Evolutionary conservation across 1,140 invertebrate genomes (phyloP), one percentile per base, ranked within the genome.

Genomic region (Contarinia nasturtii): DNA sequence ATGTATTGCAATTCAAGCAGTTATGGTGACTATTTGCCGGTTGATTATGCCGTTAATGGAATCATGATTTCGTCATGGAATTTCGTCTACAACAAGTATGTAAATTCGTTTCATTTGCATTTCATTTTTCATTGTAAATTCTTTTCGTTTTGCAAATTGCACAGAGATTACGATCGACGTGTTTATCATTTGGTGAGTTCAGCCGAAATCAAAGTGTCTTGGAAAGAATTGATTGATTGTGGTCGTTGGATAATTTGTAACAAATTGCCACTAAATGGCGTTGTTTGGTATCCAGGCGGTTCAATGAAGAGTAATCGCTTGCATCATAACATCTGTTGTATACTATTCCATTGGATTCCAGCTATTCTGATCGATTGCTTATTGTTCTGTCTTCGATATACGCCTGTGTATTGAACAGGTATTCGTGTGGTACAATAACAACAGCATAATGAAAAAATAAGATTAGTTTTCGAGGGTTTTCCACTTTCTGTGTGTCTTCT

Each of bases 221-320:
- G 80, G 81, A 65, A 74, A 56, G 74, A 95, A 75, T 77, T 93
- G 66, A 75, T 88, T 59, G 73, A 87, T 52, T 61, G 89, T 58
- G 92, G 90, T 53, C 69, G 84, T 64, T 72, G 74, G 57, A 74
- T 83, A 36, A 78, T 83, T 17, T 71, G 79, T 53, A 76, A 73
- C 49, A 68, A 72, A 55, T 72, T 86, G 45, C 84, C 84, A 0
- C 61, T 87, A 0, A 87, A 86, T 51, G 75, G 76, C 7, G 75
- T 84, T 1, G 77, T 79, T n/a, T 87, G 84, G 84, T 89, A 89
- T 64, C 87, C 87, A 0, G 83, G 83, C 33, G 85, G 86, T 4
- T 84, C 79, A 1, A 89, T 93, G 81, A 91, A 89, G 56, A 79
- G 74, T 48, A 82, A 76, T 20, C 71, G 77, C 52, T 55, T 81